A percentile compares a stretch with the other conserved stretches of the same genome.
phyloP scores from a whole-genome alignment of 2,113 vertebrate genomes.

The Bombycilla garrulus region DNA sequence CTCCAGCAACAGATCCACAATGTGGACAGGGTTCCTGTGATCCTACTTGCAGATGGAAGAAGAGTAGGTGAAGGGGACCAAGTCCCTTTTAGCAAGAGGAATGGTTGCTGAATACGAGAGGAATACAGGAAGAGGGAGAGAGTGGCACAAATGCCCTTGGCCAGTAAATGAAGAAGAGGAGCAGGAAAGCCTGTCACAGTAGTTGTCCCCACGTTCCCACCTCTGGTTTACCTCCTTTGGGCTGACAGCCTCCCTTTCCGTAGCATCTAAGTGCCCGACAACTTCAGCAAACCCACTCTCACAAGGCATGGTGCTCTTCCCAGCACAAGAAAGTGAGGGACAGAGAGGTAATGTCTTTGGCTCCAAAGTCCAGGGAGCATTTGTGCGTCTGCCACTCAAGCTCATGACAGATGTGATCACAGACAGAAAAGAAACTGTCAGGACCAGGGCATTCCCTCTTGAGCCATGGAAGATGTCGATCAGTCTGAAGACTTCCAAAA shows the following conservation, averaged over 20 bases:
- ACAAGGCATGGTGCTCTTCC: neutral
- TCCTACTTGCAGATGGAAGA: neutral
- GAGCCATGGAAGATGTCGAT: neutral
- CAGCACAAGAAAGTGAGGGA: neutral
- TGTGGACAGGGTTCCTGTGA: neutral
- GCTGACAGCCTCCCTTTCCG: neutral
- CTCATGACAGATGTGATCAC: neutral
- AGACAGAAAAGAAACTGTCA: neutral
- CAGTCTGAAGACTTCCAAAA: neutral
- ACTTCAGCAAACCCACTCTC: neutral
- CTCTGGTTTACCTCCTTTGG: neutral
- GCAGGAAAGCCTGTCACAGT: neutral
- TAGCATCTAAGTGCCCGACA: neutral
- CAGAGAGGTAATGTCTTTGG: neutral
- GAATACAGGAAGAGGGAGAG: neutral
- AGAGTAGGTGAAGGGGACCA: neutral
- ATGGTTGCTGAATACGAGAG: neutral
- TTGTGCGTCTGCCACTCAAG: neutral
- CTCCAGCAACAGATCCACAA: neutral
- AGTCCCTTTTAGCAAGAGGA: neutral
- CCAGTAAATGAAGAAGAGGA: neutral
- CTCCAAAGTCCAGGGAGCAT: neutral
- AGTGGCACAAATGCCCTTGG: neutral
- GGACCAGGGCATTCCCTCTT: neutral
- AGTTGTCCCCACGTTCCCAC: neutral